Conservation (phyloP, 2,113 vertebrate species). For the Montifringilla adamsi region DNA sequence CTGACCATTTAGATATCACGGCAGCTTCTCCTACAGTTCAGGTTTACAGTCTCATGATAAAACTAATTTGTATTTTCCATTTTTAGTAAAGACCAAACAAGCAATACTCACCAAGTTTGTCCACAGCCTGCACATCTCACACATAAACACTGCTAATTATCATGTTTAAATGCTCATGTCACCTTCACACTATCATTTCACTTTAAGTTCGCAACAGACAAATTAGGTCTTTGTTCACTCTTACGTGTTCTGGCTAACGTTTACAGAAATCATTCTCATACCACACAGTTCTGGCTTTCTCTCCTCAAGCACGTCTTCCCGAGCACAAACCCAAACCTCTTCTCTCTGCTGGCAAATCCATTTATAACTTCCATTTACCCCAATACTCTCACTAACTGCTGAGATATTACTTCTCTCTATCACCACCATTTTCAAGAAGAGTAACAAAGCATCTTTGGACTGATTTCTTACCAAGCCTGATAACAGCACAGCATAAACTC, state of each 20-base stretch:
- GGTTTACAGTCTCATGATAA: background rate
- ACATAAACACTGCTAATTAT: background rate
- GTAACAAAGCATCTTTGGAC: background rate
- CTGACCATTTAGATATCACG: background rate
- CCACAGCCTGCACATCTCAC: background rate
- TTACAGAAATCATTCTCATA: background rate
- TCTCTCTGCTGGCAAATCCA: background rate
- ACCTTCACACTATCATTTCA: background rate
- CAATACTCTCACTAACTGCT: background rate
- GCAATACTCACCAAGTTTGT: background rate
- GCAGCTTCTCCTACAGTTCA: background rate
- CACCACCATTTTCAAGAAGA: background rate
- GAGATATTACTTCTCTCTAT: background rate
- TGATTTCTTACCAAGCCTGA: background rate
- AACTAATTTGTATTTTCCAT: background rate
- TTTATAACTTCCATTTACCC: background rate
- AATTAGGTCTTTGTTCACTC: background rate
- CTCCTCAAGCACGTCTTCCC: background rate
- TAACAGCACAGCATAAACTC: background rate
- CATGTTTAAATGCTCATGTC: background rate
- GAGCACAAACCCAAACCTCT: background rate
- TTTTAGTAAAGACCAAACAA: background rate
- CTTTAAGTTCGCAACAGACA: background rate
- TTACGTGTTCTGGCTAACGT: background rate
- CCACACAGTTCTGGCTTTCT: background rate